Evolutionary conservation across 2,113 vertebrate genomes (phyloP).

Genomic region (Synodontis membranacea): DNA sequence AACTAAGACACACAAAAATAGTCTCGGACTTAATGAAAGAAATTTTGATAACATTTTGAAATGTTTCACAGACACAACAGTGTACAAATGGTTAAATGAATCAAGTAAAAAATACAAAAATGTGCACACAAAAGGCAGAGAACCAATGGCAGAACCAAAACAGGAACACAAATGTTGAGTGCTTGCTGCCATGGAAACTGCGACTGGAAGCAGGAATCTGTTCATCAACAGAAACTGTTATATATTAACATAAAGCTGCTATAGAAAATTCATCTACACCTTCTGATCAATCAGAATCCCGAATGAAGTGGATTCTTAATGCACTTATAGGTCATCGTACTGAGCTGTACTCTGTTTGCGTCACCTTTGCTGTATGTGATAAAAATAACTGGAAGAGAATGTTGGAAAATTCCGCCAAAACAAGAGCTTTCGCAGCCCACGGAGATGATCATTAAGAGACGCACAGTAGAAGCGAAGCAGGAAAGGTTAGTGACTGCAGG

Average conservation of each 20-base stretch:
- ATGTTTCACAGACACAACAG: too few species aligned
- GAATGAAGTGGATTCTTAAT: neutral
- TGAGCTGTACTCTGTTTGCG: neutral
- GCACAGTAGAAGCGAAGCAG: slow-evolving; percentile 43
- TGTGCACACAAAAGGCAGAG: neutral
- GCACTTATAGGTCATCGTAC: neutral
- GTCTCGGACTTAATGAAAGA: neutral
- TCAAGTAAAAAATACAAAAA: neutral
- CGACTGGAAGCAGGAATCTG: neutral
- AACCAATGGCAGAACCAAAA: neutral
- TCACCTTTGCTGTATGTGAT: too few species aligned
- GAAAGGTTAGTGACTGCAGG: slow-evolving; percentile 65
- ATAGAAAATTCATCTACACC: neutral
- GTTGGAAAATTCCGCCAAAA: neutral
- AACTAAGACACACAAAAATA: neutral
- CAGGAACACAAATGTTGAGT: neutral
- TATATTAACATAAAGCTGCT: neutral
- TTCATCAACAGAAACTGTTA: neutral
- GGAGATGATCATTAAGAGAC: slow-evolving; percentile 13
- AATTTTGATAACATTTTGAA: too few species aligned
- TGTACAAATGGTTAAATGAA: too few species aligned
- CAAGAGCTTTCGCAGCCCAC: neutral
- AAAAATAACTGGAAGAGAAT: neutral
- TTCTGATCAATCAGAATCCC: neutral
- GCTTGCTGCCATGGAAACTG: neutral